A percentile compares a stretch with the other conserved stretches of the same genome.
Conservation (phyloP, 2,888 invertebrate genomes). For the Endotricha flammealis region DNA sequence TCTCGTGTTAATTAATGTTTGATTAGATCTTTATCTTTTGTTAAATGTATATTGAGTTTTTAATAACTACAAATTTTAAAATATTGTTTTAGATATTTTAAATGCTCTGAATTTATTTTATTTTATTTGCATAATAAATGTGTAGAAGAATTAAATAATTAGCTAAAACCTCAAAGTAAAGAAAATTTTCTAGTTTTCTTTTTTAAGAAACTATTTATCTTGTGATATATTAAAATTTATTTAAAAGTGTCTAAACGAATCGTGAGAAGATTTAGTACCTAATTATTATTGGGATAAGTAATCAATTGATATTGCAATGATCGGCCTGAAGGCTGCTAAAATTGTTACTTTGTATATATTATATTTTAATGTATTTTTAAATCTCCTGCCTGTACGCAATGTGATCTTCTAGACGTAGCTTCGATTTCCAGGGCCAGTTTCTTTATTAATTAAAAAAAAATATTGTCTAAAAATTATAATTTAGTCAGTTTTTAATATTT, state of each 20-base stretch:
- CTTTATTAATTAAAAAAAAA: not conserved
- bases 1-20: conserved; percentile 21
- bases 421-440: conserved; percentile 37
- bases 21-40: not conserved
- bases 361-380: conserved; percentile 30
- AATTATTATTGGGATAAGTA: too few species aligned
- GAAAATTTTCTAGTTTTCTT: too few species aligned
- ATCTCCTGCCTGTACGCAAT: conserved; percentile 59
- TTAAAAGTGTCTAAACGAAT: too few species aligned
- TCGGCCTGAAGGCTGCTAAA: conserved; percentile 6
- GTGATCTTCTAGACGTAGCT: conserved; percentile 67
- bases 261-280: too few species aligned
- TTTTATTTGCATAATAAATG: not conserved
- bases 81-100: too few species aligned
- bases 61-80: too few species aligned
- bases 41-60: not conserved
- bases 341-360: conserved; percentile 12
- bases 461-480: too few species aligned
- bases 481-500: too few species aligned
- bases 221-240: too few species aligned
- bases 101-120: not conserved
- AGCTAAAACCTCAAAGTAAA: too few species aligned
- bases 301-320: not conserved
- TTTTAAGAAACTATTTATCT: too few species aligned
- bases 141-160: too few species aligned